Percentiles rank a stretch among this genome's conserved stretches.
Conservation (phyloP, 2,797 vertebrate species). For the Halcyon smyrnensis region DNA sequence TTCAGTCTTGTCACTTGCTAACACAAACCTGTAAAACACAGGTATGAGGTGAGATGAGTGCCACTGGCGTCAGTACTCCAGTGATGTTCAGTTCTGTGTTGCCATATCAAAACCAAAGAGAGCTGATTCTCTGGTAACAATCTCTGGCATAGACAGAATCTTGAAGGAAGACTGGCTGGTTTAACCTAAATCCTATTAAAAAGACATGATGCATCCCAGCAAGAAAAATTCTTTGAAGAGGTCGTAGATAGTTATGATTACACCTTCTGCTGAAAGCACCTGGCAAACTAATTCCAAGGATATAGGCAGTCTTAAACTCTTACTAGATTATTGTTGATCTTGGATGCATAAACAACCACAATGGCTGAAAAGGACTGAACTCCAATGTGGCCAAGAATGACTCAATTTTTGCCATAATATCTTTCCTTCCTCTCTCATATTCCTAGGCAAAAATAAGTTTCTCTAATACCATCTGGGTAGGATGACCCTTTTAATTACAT, state of each 20-base stretch:
- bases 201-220: accelerated
- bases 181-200: neutral
- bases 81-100: neutral
- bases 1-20: neutral
- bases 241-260: neutral
- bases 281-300: neutral
- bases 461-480: neutral
- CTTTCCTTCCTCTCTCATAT: neutral
- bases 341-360: neutral
- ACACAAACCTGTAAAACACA: neutral
- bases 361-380: neutral
- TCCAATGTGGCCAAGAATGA: neutral
- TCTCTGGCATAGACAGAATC: neutral
- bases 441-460: neutral
- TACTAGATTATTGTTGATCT: neutral
- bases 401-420: neutral
- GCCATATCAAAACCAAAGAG: neutral
- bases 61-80: neutral
- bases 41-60: neutral
- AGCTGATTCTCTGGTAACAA: neutral
- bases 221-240: neutral
- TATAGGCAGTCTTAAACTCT: neutral
- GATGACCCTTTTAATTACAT: neutral
- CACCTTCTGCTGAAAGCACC: neutral
- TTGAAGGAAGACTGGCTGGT: neutral